A percentile compares a stretch with the other conserved stretches of the same genome.
Conservation (phyloP, 2,888 invertebrate genomes). For the Andrena haemorrhoa region DNA sequence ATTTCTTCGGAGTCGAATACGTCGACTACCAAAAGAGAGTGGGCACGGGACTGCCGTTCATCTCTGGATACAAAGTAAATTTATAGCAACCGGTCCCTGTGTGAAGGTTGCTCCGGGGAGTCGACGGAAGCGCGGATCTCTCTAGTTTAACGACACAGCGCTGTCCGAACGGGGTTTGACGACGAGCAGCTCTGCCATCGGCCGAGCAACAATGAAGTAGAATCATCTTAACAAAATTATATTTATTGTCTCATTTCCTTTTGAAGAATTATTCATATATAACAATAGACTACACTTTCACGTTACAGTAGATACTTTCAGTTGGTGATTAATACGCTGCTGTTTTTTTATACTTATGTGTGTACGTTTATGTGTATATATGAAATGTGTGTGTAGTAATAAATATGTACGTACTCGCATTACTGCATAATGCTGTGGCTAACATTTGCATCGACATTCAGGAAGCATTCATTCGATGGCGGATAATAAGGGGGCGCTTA, state of each 20-base stretch:
- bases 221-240: constrained; percentile 81
- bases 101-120: constrained; percentile 34
- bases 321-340: constrained; percentile 65
- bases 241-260: constrained; percentile 84
- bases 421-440: constrained; percentile 63
- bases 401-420: constrained; percentile 64
- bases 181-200: not conserved
- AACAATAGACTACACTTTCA: constrained; percentile 81
- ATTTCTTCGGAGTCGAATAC: constrained; percentile 97
- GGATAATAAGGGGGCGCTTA: constrained; percentile 31
- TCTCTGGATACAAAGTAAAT: constrained; percentile 89
- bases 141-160: too few species aligned
- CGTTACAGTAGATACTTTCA: constrained; percentile 79
- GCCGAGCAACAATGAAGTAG: constrained; percentile 8
- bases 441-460: constrained; percentile 75
- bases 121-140: too few species aligned
- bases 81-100: constrained; percentile 72
- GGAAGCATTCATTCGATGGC: constrained; percentile 78
- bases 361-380: constrained; percentile 54
- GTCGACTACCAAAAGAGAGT: constrained; percentile 93
- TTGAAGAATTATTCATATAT: constrained; percentile 79
- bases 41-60: constrained; percentile 94
- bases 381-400: constrained; percentile 52
- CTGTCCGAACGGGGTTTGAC: not conserved
- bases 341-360: constrained; percentile 45